phyloP scores from a whole-genome alignment of 2,797 vertebrate genomes.

The Acropternis orthonyx region DNA sequence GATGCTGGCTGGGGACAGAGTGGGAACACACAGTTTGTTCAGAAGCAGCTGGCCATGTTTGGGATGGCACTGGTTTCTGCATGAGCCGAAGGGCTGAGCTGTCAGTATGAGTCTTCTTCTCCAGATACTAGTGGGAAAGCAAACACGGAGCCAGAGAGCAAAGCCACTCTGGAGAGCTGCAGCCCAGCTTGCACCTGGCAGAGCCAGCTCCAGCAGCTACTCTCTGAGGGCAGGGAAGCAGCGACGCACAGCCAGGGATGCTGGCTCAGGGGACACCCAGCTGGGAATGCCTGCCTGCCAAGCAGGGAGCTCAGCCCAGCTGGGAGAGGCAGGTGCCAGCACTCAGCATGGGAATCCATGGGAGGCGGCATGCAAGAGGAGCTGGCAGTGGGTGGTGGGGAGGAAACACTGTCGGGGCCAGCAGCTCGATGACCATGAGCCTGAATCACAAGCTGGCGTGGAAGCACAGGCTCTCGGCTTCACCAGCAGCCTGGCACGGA shows the following conservation, averaged over 20 bases:
- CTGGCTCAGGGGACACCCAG: conserved; percentile 16
- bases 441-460: not conserved
- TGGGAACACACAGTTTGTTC: not conserved
- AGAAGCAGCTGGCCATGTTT: not conserved
- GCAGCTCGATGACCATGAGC: not conserved
- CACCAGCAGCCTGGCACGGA: not conserved
- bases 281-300: conserved; percentile 6
- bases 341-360: rapidly evolving
- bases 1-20: not conserved
- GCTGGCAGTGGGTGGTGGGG: not conserved
- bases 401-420: not conserved
- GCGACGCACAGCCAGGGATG: not conserved
- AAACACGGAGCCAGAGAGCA: not conserved
- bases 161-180: not conserved
- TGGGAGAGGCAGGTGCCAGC: conserved; percentile 8
- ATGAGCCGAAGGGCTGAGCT: not conserved
- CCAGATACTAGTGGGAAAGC: not conserved
- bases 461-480: not conserved
- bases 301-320: not conserved
- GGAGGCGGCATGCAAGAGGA: not conserved
- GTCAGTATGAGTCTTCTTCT: not conserved
- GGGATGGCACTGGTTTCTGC: not conserved
- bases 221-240: not conserved
- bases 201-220: conserved; percentile 4
- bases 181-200: not conserved